phyloP scores from a whole-genome alignment of 2,888 invertebrate genomes.

The Sinotaia quadrata region DNA sequence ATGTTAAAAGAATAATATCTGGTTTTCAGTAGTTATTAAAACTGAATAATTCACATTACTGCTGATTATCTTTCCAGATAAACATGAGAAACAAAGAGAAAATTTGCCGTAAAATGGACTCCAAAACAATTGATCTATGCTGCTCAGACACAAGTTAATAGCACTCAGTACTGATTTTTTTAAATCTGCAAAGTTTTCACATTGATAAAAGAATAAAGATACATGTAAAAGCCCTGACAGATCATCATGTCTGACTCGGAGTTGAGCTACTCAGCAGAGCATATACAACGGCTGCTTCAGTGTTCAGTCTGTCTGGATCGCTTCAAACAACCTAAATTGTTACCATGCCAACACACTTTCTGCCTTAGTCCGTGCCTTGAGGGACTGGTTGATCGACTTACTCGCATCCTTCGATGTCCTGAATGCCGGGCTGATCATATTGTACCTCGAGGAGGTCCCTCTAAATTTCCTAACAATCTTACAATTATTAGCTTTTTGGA shows the following conservation, averaged over 20 bases:
- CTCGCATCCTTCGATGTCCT: constrained; percentile 89
- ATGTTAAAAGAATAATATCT: too few species aligned
- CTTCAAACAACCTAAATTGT: constrained; percentile 95
- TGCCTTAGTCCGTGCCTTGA: constrained; percentile 97
- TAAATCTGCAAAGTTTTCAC: too few species aligned
- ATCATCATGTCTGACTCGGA: constrained; percentile 40
- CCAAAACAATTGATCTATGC: too few species aligned
- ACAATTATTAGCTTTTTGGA: constrained; percentile 95
- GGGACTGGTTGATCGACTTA: constrained; percentile 81
- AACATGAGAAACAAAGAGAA: too few species aligned
- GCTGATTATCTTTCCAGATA: too few species aligned
- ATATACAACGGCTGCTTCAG: constrained; percentile 90
- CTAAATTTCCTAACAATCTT: constrained; percentile 95
- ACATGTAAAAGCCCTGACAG: neutral
- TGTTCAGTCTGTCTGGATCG: constrained; percentile 99
- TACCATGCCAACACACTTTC: constrained; percentile 99
- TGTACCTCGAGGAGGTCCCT: constrained; percentile 92
- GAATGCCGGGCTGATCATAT: constrained; percentile 98
- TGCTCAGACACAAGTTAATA: too few species aligned
- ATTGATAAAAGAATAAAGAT: too few species aligned
- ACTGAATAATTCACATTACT: too few species aligned
- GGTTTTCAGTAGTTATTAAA: too few species aligned
- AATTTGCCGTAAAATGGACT: too few species aligned
- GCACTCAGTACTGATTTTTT: too few species aligned
- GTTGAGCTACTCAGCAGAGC: constrained; percentile 58